Base-by-base conservation (phyloP, 1,140 invertebrate genomes). In the Venustaconcha ellipsiformis region DNA sequence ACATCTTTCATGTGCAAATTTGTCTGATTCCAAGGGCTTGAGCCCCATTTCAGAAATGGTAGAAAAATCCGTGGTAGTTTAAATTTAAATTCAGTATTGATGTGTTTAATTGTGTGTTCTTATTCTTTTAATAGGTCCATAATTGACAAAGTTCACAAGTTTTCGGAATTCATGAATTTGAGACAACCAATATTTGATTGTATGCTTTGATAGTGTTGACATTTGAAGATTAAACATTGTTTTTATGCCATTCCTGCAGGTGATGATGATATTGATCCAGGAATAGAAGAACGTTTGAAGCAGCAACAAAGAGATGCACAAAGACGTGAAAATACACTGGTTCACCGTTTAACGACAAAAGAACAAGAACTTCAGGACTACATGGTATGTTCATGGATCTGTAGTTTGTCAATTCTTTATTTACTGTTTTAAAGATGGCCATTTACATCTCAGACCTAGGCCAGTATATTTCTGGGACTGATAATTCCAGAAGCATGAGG, bases 341-440 rank as follows among this genome's bases (percentile, higher is more conserved):
- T 98, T 70, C 94, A 97, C 83, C 92, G 96, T 86, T 92, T 99
- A 68, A 94, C 96, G 73, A 95, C 95, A 76, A 99, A 99, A 91
- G 97, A 99, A 89, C 96, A 98, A 90, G 96, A 99, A 92, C 93
- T 98, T 84, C 96, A 98, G 91, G 96, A 98, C 91, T 97, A 95
- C 92, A 93, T 95, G 90, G 96, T 97, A 92, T 93, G 94, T 75
- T 15, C n/a, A 13, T 57, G 55, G 18, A 48, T 18, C 18, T 11
- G 8, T 62, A n/a, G n/a, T 70, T 13, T 15, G 17, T 58, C 26
- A 23, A 60, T 18, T 18, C 18, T 62, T 6, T 62, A 23, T n/a
- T 8, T 62, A 11, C 18, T n/a, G 5, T 62, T 62, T 62, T 62
- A 14, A 62, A 23, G 59, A 18, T 62, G 59, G 15, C n/a, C 23